Conservation (phyloP, 1,140 invertebrate genomes). For the Caenorhabditis remanei region DNA sequence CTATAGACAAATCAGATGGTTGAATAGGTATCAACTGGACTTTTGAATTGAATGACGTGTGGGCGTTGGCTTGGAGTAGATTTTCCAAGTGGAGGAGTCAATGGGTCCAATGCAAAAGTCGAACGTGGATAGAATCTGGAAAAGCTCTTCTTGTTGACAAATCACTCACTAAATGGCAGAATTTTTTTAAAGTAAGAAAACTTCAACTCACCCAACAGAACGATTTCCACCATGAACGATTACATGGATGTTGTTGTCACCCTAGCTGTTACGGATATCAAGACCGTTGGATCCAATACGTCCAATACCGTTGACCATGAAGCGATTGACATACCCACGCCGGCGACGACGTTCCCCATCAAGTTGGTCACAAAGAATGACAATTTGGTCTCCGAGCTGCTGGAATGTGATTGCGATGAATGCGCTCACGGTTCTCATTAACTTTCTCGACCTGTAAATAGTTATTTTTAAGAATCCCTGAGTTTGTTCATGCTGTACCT, state of each 20-base stretch:
- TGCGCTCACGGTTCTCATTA: too few species aligned
- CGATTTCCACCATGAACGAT: slow-evolving; percentile 60
- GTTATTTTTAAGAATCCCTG: background rate
- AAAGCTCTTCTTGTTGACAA: background rate
- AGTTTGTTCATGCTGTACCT: slow-evolving; percentile 57
- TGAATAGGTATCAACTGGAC: slow-evolving; percentile 6
- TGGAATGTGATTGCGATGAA: too few species aligned
- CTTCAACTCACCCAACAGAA: slow-evolving; percentile 44
- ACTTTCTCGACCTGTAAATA: too few species aligned
- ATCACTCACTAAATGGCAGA: background rate
- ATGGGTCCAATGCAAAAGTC: slow-evolving; percentile 77
- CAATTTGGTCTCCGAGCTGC: too few species aligned
- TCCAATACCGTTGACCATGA: too few species aligned
- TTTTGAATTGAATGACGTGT: slow-evolving; percentile 46
- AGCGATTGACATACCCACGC: too few species aligned
- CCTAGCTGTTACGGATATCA: too few species aligned
- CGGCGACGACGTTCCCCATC: too few species aligned
- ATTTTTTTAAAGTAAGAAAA: background rate
- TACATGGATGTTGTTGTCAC: slow-evolving; percentile 75
- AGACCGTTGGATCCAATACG: too few species aligned
- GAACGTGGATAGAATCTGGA: slow-evolving; percentile 63
- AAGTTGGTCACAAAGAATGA: too few species aligned
- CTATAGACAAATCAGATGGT: slow-evolving; percentile 39
- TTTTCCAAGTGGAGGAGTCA: slow-evolving; percentile 76
- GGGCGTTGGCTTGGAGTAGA: slow-evolving; percentile 73